Conservation (phyloP, 1,140 invertebrate species). For the Armadillidium nasatum region DNA sequence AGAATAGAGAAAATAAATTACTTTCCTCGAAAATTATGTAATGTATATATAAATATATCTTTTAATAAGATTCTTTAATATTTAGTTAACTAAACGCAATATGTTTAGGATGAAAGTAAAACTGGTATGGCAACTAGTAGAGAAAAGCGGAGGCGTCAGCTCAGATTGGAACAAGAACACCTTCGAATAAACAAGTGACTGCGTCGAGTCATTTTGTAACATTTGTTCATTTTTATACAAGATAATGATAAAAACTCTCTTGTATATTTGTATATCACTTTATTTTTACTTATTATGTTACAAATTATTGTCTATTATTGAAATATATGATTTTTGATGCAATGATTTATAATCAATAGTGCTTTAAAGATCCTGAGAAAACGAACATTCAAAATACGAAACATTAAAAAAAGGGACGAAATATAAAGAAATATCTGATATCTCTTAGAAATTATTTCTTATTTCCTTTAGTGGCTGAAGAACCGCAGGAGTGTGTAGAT, state of each 20-base stretch:
- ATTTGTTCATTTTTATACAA: not conserved
- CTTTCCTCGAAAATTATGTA: too few species aligned
- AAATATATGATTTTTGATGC: too few species aligned
- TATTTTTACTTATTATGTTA: too few species aligned
- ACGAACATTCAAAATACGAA: not conserved
- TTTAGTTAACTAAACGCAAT: too few species aligned
- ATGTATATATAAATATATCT: too few species aligned
- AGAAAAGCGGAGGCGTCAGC: not conserved
- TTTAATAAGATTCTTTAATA: too few species aligned
- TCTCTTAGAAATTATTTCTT: not conserved
- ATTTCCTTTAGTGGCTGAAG: not conserved
- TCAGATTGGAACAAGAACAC: not conserved
- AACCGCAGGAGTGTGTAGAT: not conserved
- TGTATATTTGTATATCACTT: too few species aligned
- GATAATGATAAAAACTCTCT: not conserved
- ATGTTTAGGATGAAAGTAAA: conserved; percentile 7
- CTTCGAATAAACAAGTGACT: conserved; percentile 10
- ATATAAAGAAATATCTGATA: not conserved
- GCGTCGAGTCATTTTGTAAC: conserved; percentile 11
- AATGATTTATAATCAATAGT: too few species aligned
- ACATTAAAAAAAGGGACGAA: not conserved
- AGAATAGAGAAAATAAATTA: too few species aligned
- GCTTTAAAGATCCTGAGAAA: too few species aligned
- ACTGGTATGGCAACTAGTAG: conserved; percentile 6
- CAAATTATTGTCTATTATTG: too few species aligned